Base-by-base conservation (phyloP, 2,888 invertebrate species). In the Scaptomyza cyrtandrae region DNA sequence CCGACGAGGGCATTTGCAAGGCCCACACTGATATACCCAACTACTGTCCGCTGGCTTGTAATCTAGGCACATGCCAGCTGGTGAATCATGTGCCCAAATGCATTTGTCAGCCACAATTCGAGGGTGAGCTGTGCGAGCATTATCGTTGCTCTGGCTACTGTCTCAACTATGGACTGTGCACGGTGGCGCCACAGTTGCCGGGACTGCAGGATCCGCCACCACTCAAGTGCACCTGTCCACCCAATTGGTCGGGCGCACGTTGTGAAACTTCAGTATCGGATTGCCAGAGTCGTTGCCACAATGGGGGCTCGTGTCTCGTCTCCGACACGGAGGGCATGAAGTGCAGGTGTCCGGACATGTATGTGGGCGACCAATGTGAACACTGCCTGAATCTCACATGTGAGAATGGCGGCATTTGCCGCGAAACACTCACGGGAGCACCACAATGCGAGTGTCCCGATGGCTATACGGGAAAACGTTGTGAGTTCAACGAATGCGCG, bases 81-180 rank as follows among this genome's bases (percentile, higher is more conserved):
- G 91, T 92, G 3, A 91, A 93, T 45, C 92, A 93, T 78, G 93
- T 93, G 27, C 94, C 93, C 14, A 93, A 94, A 90, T 96, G 96
- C 92, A 91, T 93, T 72, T 96, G 96, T 86, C 93, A 93, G 33
- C 92, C 94, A 0, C 93, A 93, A 50, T 96, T 94, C 91, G 93
- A 93, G 43, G 96, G 96, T 16, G 93, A 93, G 69, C 91, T 93
- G 52, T 96, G 96, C 92, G 94, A 95, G 89, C 93, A 94, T 83
- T 95, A 94, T 90, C 93, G 94, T 59, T 96, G 96, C 89, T 94
- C 95, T 3, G 94, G 94, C 7, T 94, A 93, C 89, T 96, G 96
- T 86, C 92, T 93, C 80, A 95, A 95, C 88, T 93, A 94, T 70
- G 95, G 94, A 39, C 86, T 93, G 59, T 95, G 95, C 75, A 93